Base-by-base conservation (phyloP, 2,888 invertebrate genomes). In the Hipparchia semele region DNA sequence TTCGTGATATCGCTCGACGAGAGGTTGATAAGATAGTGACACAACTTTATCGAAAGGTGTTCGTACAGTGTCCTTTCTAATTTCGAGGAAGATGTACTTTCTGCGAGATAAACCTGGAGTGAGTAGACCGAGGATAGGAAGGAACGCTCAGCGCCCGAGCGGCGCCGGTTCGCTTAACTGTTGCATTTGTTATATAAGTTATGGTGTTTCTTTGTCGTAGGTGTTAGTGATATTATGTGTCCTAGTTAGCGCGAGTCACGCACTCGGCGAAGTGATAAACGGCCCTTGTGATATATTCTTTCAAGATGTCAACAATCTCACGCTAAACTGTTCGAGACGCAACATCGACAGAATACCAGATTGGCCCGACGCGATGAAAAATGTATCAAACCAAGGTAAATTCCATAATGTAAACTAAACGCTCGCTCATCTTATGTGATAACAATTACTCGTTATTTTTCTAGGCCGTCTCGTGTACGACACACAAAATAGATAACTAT, bases 161-260 rank as follows among this genome's bases (percentile, higher is more conserved):
- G 54, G 58, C 33, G 64, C n/a, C 59, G 13, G 45, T 49, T 39
- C 45, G 53, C 13, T 12, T 51, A 12, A 51, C 59, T 76, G 12
- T 53, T 51, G 7, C 79, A 74, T 70, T 76, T 73, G 77, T 86
- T 85, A 85, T 81, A 84, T 86, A 86, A 84, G 83, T 85, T 83
- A 87, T 84, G 82, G 84, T 84, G 86, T 86, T 86, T 87, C 85
- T 91, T 90, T 91, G 90, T 93, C 91, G 82, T 91, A 94, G 93
- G 92, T 90, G 86, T 87, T 91, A 89, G 87, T 90, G 86, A 84
- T 90, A 86, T 81, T 92, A 81, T 87, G 88, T 86, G 89, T 84
- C 81, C 84, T 92, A 86, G 85, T 89, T 83, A 83, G 83, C 79
- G 79, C 83, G 83, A 81, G 84, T 82, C 81, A 78, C 79, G 87